phyloP scores from a whole-genome alignment of 1,140 invertebrate genomes.

The Drosophila willistoni region DNA sequence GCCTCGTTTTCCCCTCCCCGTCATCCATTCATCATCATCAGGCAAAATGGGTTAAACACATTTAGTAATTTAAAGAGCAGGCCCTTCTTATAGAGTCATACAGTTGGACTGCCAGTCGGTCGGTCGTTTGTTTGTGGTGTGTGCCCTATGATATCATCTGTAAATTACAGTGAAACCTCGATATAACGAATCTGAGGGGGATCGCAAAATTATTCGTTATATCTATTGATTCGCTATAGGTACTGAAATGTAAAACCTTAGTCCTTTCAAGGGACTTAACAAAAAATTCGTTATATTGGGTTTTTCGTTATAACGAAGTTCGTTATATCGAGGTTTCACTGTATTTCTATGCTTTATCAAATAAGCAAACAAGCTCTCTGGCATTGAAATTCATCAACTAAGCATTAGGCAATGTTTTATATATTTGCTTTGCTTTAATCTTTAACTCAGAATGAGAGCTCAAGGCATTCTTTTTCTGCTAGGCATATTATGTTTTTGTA shows the following conservation, averaged over 20 bases:
- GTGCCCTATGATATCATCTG: conserved; percentile 75
- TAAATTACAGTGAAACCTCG: too few relatives aligned
- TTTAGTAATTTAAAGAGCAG: conserved; percentile 48
- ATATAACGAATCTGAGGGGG: too few relatives aligned
- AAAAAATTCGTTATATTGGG: too few relatives aligned
- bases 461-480: conserved; percentile 48
- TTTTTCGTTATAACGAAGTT: too few relatives aligned
- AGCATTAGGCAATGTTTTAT: conserved; percentile 57
- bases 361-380: conserved; percentile 36
- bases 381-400: conserved; percentile 53
- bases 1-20: background rate
- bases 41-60: conserved; percentile 21
- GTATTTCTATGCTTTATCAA: conserved; percentile 66
- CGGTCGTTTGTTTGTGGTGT: conserved; percentile 22
- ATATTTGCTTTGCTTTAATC: conserved; percentile 52
- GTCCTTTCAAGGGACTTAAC: too few relatives aligned
- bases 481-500: background rate
- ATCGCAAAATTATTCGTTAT: too few relatives aligned
- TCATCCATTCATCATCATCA: background rate
- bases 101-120: background rate
- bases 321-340: too few relatives aligned
- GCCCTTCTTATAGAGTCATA: background rate
- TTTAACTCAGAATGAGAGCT: conserved; percentile 27
- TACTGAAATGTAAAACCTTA: too few relatives aligned
- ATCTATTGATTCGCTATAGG: too few relatives aligned